Conservation (phyloP, 2,888 invertebrate species). For the Carpatolechia fugitivella region DNA sequence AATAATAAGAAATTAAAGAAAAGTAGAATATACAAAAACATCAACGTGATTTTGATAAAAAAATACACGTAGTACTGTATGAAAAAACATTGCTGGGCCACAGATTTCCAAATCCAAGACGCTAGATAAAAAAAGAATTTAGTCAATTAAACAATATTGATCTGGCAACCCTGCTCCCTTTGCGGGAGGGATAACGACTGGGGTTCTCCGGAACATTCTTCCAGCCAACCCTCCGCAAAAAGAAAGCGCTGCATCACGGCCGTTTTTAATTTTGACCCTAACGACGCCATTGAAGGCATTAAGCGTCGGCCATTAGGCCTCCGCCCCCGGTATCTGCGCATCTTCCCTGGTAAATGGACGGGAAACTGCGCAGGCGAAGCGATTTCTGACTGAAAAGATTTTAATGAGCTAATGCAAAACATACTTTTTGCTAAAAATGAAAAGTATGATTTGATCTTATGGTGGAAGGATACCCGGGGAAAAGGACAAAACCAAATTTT, state of each 20-base stretch:
- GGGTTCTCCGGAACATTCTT: constrained; percentile 72
- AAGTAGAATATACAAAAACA: no score
- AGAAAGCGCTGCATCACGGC: constrained; percentile 74
- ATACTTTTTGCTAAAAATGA: no score
- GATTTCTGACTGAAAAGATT: not conserved
- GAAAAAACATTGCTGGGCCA: no score
- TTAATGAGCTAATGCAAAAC: not conserved
- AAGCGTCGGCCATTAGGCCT: constrained; percentile 62
- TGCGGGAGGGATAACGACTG: constrained; percentile 54
- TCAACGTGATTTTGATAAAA: no score
- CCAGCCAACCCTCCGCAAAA: constrained; percentile 70
- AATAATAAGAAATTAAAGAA: no score
- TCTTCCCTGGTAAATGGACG: constrained; percentile 62
- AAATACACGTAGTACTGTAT: no score
- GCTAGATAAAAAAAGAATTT: no score
- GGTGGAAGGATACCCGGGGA: no score
- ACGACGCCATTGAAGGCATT: constrained; percentile 73
- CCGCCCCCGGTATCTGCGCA: constrained; percentile 59
- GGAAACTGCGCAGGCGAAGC: constrained; percentile 33
- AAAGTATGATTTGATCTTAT: no score
- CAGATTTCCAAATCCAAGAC: no score
- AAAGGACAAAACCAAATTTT: no score
- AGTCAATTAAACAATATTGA: no score
- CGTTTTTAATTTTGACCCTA: constrained; percentile 76
- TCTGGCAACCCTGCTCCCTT: constrained; percentile 41